Percentiles rank a stretch among this genome's conserved stretches.
Conservation (phyloP, 2,888 invertebrate species). For the Cantharis nigra region DNA sequence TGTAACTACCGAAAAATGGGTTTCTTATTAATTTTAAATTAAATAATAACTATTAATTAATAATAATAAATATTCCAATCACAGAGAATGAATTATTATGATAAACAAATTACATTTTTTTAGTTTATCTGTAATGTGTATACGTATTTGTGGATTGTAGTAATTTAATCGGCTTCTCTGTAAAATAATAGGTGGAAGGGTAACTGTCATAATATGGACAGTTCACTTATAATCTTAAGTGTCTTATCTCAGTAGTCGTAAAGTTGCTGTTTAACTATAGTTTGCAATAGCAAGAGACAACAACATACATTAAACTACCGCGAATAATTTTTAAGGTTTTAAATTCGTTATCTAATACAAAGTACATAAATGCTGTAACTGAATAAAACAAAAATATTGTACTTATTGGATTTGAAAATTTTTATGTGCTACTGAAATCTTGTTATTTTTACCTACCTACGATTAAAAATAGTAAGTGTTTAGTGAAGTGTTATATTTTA, state of each 20-base stretch:
- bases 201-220: constrained; percentile 19
- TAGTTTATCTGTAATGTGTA: not conserved
- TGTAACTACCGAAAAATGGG: not conserved
- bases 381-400: not conserved
- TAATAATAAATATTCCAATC: not conserved
- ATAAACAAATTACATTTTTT: not conserved
- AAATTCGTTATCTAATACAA: not conserved
- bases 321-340: not conserved
- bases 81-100: not conserved
- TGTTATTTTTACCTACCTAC: not conserved
- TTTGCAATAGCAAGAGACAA: not conserved
- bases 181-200: constrained; percentile 26
- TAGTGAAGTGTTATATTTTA: not conserved
- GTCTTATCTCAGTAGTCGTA: constrained; percentile 18
- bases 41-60: not conserved
- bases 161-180: constrained; percentile 9
- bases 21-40: not conserved
- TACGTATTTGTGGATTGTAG: not conserved
- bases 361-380: not conserved
- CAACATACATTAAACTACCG: not conserved
- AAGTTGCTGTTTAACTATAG: not conserved
- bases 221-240: constrained; percentile 27
- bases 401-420: not conserved
- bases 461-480: not conserved
- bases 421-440: not conserved